Base-by-base conservation (phyloP, 2,797 vertebrate genomes). In the Acropternis orthonyx region DNA sequence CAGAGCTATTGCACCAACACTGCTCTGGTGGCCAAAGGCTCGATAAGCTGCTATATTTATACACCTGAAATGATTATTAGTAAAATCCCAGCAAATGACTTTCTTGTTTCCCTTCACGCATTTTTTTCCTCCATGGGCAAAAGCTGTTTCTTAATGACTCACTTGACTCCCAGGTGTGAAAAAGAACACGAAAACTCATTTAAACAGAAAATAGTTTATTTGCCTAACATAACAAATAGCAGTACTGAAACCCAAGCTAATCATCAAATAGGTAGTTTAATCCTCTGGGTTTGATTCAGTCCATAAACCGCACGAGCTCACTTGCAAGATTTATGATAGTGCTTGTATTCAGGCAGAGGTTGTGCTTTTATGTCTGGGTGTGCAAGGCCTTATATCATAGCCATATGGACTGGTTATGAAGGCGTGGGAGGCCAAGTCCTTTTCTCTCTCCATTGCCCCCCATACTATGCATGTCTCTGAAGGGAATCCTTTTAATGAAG, bases 161-260 rank as follows among this genome's bases (percentile, higher is more conserved):
- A 34, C 30, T 79, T 63, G 46, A 85, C 10, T 89, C 83, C 73
- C 67, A 93, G 39, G 68, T 94, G 90, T 81, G 46, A 66, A 93
- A 92, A 92, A 92, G 32, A 82, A 19, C 68, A 89, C 1, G 4
- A 69, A 91, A 95, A 84, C 62, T 78, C 49, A 76, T 89, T 97
- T 83, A 91, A 93, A 76, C 37, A 66, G 48, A 65, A 85, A 95
- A 89, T 12, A 56, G 62, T 67, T 82, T 85, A 86, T 95, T 96
- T 96, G 58, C 49, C 68, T 92, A 92, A 75, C 71, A 56, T 76
- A 85, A 92, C 62, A 95, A 89, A 91, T n/a, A 88, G 22, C 32
- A 71, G 49, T 69, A 71, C 26, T 81, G 39, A 62, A 94, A 82
- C 58, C 75, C 73, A 89, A 26, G 65, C 55, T 95, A 94, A 96